Percentiles rank a stretch among this genome's conserved stretches.
These are phyloP conservation scores for Synergus laeviventris DNA, from an alignment of 2,888 invertebrate genomes.

Conservation along the genomic window DNA sequence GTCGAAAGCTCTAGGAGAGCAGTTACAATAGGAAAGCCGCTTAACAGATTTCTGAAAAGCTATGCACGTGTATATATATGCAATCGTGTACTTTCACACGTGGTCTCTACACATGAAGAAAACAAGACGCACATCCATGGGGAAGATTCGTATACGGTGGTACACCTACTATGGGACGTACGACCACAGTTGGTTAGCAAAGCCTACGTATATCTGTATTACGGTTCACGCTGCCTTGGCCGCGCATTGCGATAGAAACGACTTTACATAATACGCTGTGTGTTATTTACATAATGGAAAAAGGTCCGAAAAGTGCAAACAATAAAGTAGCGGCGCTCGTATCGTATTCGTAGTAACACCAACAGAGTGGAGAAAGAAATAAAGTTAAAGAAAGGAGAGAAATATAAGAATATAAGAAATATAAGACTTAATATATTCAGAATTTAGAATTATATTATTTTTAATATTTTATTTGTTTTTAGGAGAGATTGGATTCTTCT, in stretches of 20 bases:
- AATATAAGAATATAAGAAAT: neutral
- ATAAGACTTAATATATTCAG: neutral
- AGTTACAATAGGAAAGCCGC: constrained; percentile 37
- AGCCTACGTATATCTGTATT: constrained; percentile 38
- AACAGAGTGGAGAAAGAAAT: neutral
- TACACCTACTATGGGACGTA: neutral
- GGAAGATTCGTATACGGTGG: neutral
- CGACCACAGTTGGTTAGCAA: neutral
- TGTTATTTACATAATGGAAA: constrained; percentile 56
- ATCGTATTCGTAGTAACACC: constrained; percentile 6
- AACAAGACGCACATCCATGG: constrained; percentile 32
- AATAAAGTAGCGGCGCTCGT: constrained; percentile 51
- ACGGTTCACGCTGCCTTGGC: constrained; percentile 36
- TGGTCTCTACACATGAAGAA: neutral
- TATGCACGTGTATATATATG: constrained; percentile 1
- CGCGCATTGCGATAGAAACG: constrained; percentile 49
- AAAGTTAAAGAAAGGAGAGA: neutral
- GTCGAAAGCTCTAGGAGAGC: constrained; percentile 4
- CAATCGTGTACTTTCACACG: constrained; percentile 16
- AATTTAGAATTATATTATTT: neutral
- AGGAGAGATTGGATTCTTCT: constrained; percentile 48
- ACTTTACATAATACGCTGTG: constrained; percentile 54
- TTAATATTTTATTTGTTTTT: too few species aligned
- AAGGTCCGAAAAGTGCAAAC: constrained; percentile 52
- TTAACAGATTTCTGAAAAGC: constrained; percentile 31